phyloP scores from a whole-genome alignment of 1,140 invertebrate species.

The Polyergus mexicanus region DNA sequence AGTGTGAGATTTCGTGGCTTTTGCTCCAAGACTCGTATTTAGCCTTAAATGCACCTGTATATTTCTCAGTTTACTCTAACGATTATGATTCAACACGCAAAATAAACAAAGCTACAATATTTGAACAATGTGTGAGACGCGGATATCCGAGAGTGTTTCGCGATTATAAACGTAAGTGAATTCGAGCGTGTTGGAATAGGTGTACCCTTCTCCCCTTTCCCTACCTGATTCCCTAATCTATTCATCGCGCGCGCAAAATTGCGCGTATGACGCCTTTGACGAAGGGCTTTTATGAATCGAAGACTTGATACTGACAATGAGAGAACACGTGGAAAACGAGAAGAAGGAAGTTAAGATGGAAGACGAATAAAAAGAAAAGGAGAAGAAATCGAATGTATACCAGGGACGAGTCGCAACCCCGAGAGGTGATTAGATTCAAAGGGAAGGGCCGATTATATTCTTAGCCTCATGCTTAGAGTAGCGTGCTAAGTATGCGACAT shows the following conservation, averaged over 20 bases:
- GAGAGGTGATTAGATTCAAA: not conserved
- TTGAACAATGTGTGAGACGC: not conserved
- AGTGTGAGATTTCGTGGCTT: not conserved
- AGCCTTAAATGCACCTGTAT: not conserved
- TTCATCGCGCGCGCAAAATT: not conserved
- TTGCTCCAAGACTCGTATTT: not conserved
- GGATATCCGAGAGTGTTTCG: not conserved
- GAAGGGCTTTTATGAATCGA: conserved; percentile 26
- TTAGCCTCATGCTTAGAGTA: not conserved
- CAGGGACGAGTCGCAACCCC: conserved; percentile 41
- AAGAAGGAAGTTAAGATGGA: conserved; percentile 8
- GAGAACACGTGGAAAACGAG: not conserved
- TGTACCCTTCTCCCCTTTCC: not conserved
- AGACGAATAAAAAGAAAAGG: not conserved
- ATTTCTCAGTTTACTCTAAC: not conserved
- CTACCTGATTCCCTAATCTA: not conserved
- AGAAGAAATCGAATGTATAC: conserved; percentile 31
- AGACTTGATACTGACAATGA: conserved; percentile 41
- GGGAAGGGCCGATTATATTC: conserved; percentile 7
- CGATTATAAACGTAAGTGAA: conserved; percentile 28
- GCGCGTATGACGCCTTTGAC: not conserved
- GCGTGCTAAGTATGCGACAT: not conserved
- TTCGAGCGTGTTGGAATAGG: conserved; percentile 34
- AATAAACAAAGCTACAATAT: not conserved
- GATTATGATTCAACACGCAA: not conserved